Conservation (phyloP, 1,140 invertebrate species). For the Neocloeon triangulifer region DNA sequence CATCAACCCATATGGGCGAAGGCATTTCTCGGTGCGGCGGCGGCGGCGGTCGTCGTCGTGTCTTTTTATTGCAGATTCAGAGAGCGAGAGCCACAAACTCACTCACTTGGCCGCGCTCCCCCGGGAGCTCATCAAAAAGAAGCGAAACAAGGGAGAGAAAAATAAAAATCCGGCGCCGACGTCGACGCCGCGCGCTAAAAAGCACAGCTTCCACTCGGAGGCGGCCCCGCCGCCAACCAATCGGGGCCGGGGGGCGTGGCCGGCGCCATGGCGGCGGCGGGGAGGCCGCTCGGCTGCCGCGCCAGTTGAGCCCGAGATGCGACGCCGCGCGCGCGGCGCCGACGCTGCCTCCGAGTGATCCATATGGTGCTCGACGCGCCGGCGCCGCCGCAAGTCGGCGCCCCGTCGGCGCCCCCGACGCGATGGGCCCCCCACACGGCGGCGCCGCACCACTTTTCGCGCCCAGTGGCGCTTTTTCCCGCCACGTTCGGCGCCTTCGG, state of each 20-base stretch:
- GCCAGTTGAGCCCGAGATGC: not conserved
- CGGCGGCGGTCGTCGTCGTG: too few species aligned
- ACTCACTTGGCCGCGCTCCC: too few species aligned
- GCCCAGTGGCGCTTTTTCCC: not conserved
- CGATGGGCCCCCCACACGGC: constrained; percentile 1
- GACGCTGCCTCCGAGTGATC: constrained; percentile 1
- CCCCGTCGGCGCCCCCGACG: constrained; percentile 1
- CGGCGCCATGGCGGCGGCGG: not conserved
- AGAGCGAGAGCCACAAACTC: too few species aligned
- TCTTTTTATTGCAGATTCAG: too few species aligned
- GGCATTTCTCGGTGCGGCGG: too few species aligned
- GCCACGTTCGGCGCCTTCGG: not conserved
- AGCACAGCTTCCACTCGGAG: not conserved
- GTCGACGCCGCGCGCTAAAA: too few species aligned
- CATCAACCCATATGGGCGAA: too few species aligned
- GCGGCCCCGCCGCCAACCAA: not conserved
- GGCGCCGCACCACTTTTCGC: not conserved
- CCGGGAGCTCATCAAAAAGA: too few species aligned
- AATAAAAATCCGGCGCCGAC: too few species aligned
- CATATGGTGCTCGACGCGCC: constrained; percentile 1
- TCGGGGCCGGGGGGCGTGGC: not conserved
- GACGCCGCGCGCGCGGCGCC: not conserved
- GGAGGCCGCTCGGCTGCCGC: not conserved
- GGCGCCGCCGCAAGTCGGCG: constrained; percentile 1
- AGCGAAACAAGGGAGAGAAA: too few species aligned